Evolutionary conservation across 2,888 invertebrate species (phyloP).

Genomic region (Drosophila leonis): DNA sequence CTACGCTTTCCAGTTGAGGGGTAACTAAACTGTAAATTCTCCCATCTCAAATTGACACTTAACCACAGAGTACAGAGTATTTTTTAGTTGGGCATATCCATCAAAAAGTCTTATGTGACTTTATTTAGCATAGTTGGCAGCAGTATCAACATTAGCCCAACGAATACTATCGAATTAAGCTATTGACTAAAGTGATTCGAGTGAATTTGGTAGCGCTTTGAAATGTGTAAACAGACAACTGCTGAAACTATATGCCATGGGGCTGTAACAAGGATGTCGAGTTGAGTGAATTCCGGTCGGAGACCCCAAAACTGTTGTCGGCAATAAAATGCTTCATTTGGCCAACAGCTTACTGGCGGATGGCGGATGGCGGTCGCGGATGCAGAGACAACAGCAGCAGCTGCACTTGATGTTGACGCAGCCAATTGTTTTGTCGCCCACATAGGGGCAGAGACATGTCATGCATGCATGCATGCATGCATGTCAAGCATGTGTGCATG

Average conservation of each 20-base stretch:
- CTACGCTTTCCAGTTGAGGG: background rate
- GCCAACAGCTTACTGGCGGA: slow-evolving; percentile 1
- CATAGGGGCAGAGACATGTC: background rate
- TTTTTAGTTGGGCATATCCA: background rate
- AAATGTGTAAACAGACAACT: background rate
- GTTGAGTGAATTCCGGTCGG: background rate
- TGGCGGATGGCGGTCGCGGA: slow-evolving; percentile 3
- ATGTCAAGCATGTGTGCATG: background rate
- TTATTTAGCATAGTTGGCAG: background rate
- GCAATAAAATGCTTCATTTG: slow-evolving; percentile 14
- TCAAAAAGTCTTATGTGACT: background rate
- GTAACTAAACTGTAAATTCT: background rate
- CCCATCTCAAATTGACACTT: no score
- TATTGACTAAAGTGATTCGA: background rate
- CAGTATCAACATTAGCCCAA: background rate
- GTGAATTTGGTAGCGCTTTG: background rate
- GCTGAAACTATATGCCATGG: slow-evolving; percentile 1
- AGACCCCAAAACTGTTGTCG: background rate
- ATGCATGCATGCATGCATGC: background rate
- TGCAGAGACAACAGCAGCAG: slow-evolving; percentile 1
- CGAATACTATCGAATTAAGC: background rate
- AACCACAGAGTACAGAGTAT: background rate
- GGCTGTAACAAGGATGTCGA: background rate
- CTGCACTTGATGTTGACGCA: slow-evolving; percentile 2
- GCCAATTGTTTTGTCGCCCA: slow-evolving; percentile 10